Evolutionary conservation across 2,888 invertebrate genomes (phyloP), one percentile per base, ranked within the genome.

Genomic region (Neoascia interrupta): DNA sequence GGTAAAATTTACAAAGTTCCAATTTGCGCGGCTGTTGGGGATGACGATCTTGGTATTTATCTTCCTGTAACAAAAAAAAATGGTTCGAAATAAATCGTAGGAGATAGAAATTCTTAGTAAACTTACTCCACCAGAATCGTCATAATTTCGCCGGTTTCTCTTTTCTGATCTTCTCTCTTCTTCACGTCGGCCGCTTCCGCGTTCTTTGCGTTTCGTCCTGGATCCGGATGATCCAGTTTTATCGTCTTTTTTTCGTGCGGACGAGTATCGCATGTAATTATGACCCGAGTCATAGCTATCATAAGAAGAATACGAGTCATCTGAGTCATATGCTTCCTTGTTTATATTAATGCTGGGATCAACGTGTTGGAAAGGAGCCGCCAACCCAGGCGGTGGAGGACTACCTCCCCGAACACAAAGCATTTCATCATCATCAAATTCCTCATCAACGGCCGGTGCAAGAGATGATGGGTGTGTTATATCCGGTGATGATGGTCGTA

Each of bases 1-100:
- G 89, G 90, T 98, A 98, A 90, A 97, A 98, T 90, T 98, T 98
- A 89, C 98, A 99, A 1, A 98, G 90, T 89, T 98, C 98, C 91
- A 95, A 92, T 90, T 97, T 97, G 83, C 96, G 92, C 0, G 94
- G 94, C 41, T 98, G 98, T 11, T 95, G 95, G 87, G 94, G 97
- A 49, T 93, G 92, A 88, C 97, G 97, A 82, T 96, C 95, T 28
- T 58, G 58, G 11, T 76, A 76, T 39, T 72, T 70, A 13, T 79
- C 79, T 43, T 79, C 79, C 79, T 79, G 13, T 10, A 18, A 21
- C 1, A 11, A 21, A n/a, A 10, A 15, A 16, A 19, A 63, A 23
- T 11, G 6, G 13, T 31, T 28, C 3, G 16, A 26, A 51, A 5
- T 5, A 23, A 23, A 6, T 15, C 2, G 8, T 1, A n/a, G n/a